Conservation (phyloP, 2,888 invertebrate species). For the Drosophila antonietae region DNA sequence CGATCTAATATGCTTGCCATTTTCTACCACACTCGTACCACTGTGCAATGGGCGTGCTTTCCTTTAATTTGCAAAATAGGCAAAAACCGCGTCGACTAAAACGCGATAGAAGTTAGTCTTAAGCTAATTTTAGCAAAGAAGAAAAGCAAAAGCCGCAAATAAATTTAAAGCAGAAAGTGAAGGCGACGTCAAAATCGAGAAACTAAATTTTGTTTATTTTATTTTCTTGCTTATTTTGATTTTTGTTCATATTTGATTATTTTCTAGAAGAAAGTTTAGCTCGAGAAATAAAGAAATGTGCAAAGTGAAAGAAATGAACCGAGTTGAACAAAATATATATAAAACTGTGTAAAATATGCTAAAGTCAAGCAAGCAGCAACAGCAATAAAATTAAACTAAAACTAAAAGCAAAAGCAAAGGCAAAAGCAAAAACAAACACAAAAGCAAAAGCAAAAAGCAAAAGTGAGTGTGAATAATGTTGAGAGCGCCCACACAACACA, state of each 20-base stretch:
- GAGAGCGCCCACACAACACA: constrained; percentile 85
- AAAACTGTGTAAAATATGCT: constrained; percentile 46
- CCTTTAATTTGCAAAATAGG: constrained; percentile 25
- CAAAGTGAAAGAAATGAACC: constrained; percentile 40
- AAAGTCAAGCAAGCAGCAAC: constrained; percentile 44
- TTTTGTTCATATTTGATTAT: constrained; percentile 37
- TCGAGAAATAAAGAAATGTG: constrained; percentile 8
- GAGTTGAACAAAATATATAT: constrained; percentile 53
- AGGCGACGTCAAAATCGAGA: constrained; percentile 25
- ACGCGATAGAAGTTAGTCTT: constrained; percentile 21
- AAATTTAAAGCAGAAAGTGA: constrained; percentile 24
- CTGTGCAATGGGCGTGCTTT: constrained; percentile 46
- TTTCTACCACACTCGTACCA: constrained; percentile 27
- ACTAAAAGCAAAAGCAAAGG: constrained; percentile 42
- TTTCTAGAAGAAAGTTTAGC: constrained; percentile 62
- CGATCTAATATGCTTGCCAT: neutral
- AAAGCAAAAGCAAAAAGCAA: constrained; percentile 45
- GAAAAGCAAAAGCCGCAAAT: constrained; percentile 8
- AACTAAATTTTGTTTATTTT: constrained; percentile 13
- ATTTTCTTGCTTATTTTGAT: constrained; percentile 28
- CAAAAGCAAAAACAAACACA: constrained; percentile 39
- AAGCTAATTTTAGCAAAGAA: constrained; percentile 2
- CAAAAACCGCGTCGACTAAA: constrained; percentile 7
- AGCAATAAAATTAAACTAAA: constrained; percentile 33
- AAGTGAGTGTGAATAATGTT: constrained; percentile 84